Conservation (phyloP, 2,113 vertebrate genomes). For the Myrmecophaga tridactyla region DNA sequence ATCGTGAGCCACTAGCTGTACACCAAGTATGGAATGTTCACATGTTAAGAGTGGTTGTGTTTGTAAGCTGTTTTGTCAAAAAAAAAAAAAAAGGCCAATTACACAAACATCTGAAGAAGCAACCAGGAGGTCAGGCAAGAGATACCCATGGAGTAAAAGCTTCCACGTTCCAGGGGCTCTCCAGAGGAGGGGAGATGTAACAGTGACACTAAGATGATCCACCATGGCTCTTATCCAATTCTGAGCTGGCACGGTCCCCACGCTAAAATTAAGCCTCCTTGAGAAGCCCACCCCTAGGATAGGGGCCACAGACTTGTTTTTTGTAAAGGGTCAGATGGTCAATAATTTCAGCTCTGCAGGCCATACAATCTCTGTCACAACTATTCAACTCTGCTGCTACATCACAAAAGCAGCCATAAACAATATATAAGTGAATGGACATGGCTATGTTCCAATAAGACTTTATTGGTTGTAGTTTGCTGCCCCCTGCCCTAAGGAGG, state of each 20-base stretch:
- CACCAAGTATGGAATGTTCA: too few species aligned
- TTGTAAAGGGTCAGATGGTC: background rate
- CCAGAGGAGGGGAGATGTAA: accelerated
- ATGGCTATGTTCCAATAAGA: background rate
- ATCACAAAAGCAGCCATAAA: background rate
- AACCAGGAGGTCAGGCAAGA: background rate
- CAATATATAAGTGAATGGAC: background rate
- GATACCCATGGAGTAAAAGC: background rate
- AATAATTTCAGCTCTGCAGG: background rate
- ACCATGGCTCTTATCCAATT: background rate
- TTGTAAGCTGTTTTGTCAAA: too few species aligned
- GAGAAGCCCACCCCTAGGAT: background rate
- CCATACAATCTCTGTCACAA: background rate
- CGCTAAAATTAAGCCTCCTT: background rate
- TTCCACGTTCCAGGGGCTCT: background rate
- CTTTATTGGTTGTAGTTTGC: background rate
- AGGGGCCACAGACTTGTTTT: background rate
- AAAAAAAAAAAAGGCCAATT: background rate
- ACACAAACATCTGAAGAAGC: background rate
- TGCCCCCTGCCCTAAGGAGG: background rate
- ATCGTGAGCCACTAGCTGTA: too few species aligned
- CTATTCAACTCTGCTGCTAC: background rate
- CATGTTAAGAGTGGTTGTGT: too few species aligned
- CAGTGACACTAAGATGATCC: background rate
- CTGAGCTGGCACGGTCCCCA: background rate